phyloP scores from a whole-genome alignment of 2,797 vertebrate species.

The Esox lucius region DNA sequence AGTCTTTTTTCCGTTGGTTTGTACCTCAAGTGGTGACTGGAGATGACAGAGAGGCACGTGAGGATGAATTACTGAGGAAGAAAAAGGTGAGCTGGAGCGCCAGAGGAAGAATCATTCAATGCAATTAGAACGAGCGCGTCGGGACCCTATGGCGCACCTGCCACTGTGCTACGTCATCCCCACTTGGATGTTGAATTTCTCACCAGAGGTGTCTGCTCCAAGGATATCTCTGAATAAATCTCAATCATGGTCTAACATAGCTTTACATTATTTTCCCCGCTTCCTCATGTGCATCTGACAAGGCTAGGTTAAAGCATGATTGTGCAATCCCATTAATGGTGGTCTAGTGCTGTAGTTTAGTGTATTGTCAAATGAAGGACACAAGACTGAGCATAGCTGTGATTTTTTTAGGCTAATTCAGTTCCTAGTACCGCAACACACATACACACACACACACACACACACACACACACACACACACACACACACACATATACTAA shows the following conservation, averaged over 20 bases:
- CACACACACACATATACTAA: background rate
- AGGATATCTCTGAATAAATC: background rate
- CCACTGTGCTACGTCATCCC: constrained; percentile 1
- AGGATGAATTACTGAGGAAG: background rate
- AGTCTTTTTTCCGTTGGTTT: background rate
- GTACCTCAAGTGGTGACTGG: background rate
- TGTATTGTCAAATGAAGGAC: background rate
- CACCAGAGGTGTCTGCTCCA: constrained; percentile 1
- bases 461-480: background rate
- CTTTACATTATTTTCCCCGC: background rate
- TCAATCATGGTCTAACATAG: background rate
- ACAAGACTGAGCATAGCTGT: background rate
- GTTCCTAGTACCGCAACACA: background rate
- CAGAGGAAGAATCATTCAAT: background rate
- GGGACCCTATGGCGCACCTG: constrained; percentile 10
- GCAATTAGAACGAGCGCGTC: constrained; percentile 38
- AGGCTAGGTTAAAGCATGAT: background rate
- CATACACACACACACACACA: background rate
- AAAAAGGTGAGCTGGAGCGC: background rate
- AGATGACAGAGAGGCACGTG: background rate
- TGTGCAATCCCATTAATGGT: background rate
- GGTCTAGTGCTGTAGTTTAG: background rate
- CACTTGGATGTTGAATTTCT: constrained; percentile 48
- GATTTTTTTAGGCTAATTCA: too few relatives aligned
- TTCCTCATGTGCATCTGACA: background rate